Evolutionary conservation across 2,888 invertebrate species (phyloP), one percentile per base, ranked within the genome.

Genomic region (Noctua janthina): DNA sequence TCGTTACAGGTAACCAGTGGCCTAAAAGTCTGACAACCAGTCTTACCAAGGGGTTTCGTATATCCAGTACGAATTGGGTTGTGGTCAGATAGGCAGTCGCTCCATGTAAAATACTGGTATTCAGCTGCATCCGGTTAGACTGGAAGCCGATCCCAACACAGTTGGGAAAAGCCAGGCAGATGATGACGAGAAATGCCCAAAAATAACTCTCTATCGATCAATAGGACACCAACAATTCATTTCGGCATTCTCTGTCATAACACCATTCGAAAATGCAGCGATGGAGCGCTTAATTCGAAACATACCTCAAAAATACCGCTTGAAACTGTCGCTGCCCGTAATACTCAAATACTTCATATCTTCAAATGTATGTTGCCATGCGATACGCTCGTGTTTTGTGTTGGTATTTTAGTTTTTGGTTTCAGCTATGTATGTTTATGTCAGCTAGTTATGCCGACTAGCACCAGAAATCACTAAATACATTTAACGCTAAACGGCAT

Each of bases 241-340:
- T 46, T 62, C 64, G 2, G 49, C 39, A 69, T 73, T 81, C 39
- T 46, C 51, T 49, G 20, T 51, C 66, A 35, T 67, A 76, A 67
- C 49, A n/a, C 59, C 0, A n/a, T 49, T 76, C 10, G 51, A 29
- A 62, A 74, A 82, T 82, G 35, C 64, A 85, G 70, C 54, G 43
- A 43, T 72, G 62, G 17, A 74, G 56, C 66, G 85, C 64, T 86
- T 64, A 66, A 86, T 76, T 85, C 72, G 39, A 64, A 46, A 83
- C 76, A 83, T 85, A 39, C 66, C 76, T 83, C 67, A 11, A 68
- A 79, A 79, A 76, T 79, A 79, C 71, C 76, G n/a, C 68, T 51
- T 64, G 43, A 59, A 69, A 43, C 70, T 78, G 76, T 86, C 76
- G 70, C 54, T 62, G n/a, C 3, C 54, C 39, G 72, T 56, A 74